Percentiles rank a stretch among this genome's conserved stretches.
Conservation (phyloP, 2,113 vertebrate species). For the Eulemur macaco region DNA sequence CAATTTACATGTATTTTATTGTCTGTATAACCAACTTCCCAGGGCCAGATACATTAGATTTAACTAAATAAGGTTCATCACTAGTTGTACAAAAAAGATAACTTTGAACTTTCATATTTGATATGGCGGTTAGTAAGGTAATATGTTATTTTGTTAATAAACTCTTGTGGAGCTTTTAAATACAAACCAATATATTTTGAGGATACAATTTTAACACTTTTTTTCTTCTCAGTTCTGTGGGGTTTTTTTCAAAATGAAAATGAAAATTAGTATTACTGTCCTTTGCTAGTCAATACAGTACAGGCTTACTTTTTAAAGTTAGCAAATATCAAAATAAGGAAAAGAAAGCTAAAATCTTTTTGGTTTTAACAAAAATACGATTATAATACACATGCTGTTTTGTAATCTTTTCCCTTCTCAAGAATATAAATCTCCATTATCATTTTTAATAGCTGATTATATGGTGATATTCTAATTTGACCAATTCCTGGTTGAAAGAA, state of each 20-base stretch:
- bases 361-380: constrained; percentile 25
- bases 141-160: background rate
- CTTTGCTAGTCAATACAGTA: constrained; percentile 11
- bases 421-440: background rate
- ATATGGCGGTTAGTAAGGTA: background rate
- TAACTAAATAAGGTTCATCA: background rate
- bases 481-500: background rate
- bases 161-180: background rate
- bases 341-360: background rate
- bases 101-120: constrained; percentile 7
- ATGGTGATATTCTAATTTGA: background rate
- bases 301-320: constrained; percentile 15
- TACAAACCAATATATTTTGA: background rate
- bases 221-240: background rate
- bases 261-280: background rate
- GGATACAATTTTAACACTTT: background rate
- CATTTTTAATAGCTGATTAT: background rate
- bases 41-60: background rate
- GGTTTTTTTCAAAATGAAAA: background rate
- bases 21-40: background rate
- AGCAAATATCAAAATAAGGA: background rate
- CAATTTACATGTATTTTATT: background rate
- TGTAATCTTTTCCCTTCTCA: background rate
- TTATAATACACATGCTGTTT: background rate
- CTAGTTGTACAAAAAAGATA: constrained; percentile 10